Base-by-base conservation (phyloP, 2,113 vertebrate genomes). In the Passer montanus region DNA sequence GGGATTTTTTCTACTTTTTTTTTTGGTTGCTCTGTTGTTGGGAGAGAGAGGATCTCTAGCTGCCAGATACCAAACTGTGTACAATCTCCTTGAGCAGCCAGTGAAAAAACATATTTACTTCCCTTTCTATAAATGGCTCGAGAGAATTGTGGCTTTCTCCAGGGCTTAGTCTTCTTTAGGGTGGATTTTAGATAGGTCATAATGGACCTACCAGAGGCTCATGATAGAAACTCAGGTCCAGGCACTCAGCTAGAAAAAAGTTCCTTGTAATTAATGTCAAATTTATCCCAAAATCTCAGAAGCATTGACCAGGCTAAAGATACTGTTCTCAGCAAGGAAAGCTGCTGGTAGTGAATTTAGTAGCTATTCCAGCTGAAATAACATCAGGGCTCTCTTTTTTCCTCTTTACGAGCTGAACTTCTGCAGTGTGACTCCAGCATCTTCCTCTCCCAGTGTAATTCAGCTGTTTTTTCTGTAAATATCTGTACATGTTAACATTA, bases 351-450 rank as follows among this genome's bases (percentile, higher is more conserved):
- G 88, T 90, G 86, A 93, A 31, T 93, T 87, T 80, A 78, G 90
- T 67, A 90, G 83, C 90, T 96, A 26, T 92, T 88, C 90, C 96
- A 96, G 94, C 93, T 96, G 93, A 92, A 96, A 95, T 41, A 97
- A 97, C 88, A 96, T 39, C 4, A 67, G 35, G 24, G 47, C 19
- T 88, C 69, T 76, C 66, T 82, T 91, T 89, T 84, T 93, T 47
- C 55, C 79, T 86, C 87, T 91, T 90, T 67, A 88, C 0, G 3
- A 93, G 55, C 52, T 84, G 75, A 60, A 80, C 39, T 88, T 95
- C 43, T 96, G n/a, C 73, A 63, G 60, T 15, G 52, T 30, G 73
- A 59, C n/a, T 90, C 64, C 66, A 75, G 56, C 79, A 87, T 94
- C 95, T 75, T 56, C 77, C 52, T 53, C 69, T 84, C 66, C 23